Percentiles rank a stretch among this genome's conserved stretches.
phyloP scores from a whole-genome alignment of 1,140 invertebrate genomes.

The Aricia agestis region DNA sequence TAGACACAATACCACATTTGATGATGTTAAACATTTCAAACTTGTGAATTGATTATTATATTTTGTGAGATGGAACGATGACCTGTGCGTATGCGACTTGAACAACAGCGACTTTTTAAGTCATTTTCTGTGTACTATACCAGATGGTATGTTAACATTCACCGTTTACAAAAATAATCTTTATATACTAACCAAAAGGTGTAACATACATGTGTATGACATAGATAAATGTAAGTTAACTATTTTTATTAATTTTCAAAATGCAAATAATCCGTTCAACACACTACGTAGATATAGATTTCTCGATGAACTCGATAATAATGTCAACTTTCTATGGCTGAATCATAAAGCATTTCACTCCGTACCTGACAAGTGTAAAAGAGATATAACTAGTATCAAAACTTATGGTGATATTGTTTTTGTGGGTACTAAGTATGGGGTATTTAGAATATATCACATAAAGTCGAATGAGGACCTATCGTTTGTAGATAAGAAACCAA shows the following conservation, averaged over 20 bases:
- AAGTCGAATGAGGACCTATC: slow-evolving; percentile 44
- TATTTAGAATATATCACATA: slow-evolving; percentile 47
- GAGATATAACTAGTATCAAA: slow-evolving; percentile 36
- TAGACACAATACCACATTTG: slow-evolving; percentile 26
- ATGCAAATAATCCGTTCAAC: background rate
- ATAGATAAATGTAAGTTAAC: background rate
- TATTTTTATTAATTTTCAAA: background rate
- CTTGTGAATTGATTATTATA: slow-evolving; percentile 25
- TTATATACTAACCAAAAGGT: slow-evolving; percentile 31
- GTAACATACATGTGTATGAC: background rate
- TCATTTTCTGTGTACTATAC: background rate
- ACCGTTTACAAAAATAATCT: background rate
- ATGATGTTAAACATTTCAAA: slow-evolving; percentile 40
- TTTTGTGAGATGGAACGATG: background rate
- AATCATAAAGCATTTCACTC: background rate
- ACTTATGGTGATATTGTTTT: slow-evolving; percentile 48
- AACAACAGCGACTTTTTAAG: background rate
- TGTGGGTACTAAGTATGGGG: slow-evolving; percentile 48
- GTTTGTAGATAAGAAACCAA: slow-evolving; percentile 38
- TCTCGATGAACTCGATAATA: background rate
- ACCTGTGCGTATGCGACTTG: background rate
- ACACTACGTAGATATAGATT: background rate
- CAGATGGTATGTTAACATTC: background rate
- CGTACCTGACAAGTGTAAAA: background rate
- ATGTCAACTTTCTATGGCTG: background rate